Base-by-base conservation (phyloP, 2,113 vertebrate species). In the Saccopteryx bilineata region DNA sequence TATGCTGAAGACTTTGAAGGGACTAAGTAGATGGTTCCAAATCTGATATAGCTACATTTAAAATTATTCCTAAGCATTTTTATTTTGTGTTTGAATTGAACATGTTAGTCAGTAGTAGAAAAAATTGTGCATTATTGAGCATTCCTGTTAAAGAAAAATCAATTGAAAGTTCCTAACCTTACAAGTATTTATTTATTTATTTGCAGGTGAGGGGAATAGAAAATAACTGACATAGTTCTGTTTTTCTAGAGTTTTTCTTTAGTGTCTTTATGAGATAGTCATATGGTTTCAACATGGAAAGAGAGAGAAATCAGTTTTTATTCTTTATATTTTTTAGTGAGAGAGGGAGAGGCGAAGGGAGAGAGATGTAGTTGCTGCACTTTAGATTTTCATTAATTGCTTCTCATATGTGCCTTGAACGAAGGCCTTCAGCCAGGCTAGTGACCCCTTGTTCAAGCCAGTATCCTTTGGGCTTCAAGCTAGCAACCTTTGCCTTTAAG, bases 1-100 rank as follows among this genome's bases (percentile, higher is more conserved):
- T 63, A 79, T 26, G 93, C 19, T 50, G 74, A 95, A 86, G 74
- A 61, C 33, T 76, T 75, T 75, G 56, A 91, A 72, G 46, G n/a
- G 4, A 39, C 23, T 52, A n/a, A 79, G 63, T 54, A 90, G 71
- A 54, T 69, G 19, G 56, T 63, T 61, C n/a, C 75, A 66, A 21
- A 87, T 65, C 10, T 87, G 56, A 2, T 63, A 50, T 65, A 10
- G 54, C n/a, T 76, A 12, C 68, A 1, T 66, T 76, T 48, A 80
- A 54, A 78, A 61, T 71, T 80, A 21, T 72, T 79, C 74, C 17
- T 85, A 79, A 79, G 48, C 48, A 48, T 65, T 71, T 86, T 91
- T 48, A 71, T 79, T 56, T 56, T 58, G 28, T 65, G 26, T 74
- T 80, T 65, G 21, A 72, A 63, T 60, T 85, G 10, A 71, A 46